Conservation (phyloP, 2,888 invertebrate genomes). For the Atethmia centrago region DNA sequence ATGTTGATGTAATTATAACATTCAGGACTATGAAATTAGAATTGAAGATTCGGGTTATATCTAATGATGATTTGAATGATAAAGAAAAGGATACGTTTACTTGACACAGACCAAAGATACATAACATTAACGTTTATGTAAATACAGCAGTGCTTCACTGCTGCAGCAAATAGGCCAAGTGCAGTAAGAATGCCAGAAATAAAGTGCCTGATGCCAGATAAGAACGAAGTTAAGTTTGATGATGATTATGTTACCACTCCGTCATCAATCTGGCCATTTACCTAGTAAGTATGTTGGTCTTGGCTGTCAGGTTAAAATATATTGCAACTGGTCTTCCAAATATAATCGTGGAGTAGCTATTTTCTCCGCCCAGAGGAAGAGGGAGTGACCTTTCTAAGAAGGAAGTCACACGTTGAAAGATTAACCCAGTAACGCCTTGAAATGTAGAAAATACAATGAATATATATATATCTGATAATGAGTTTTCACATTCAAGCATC, state of each 20-base stretch:
- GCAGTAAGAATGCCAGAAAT: background rate
- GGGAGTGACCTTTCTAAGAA: constrained; percentile 6
- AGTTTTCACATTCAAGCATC: background rate
- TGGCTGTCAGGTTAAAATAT: too few relatives aligned
- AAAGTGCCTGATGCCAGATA: too few relatives aligned
- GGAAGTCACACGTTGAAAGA: constrained; percentile 14
- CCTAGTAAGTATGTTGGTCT: too few relatives aligned
- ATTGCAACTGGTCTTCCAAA: too few relatives aligned
- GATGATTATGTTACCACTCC: too few relatives aligned
- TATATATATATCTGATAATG: background rate
- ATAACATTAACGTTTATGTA: too few relatives aligned
- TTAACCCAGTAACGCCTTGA: constrained; percentile 32
- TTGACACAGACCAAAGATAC: background rate
- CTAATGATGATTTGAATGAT: background rate
- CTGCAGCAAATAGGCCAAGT: background rate
- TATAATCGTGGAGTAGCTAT: too few relatives aligned
- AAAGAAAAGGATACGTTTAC: background rate
- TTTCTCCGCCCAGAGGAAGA: constrained; percentile 4
- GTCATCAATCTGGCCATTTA: too few relatives aligned
- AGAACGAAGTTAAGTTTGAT: too few relatives aligned
- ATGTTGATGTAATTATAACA: background rate
- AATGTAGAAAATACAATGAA: constrained; percentile 8
- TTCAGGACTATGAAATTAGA: background rate
- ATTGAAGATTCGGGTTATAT: too few relatives aligned
- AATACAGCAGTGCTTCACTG: background rate